Percentiles rank a stretch among this genome's conserved stretches.
phyloP scores from a whole-genome alignment of 2,888 invertebrate genomes.

The Ptilodon capucinus region DNA sequence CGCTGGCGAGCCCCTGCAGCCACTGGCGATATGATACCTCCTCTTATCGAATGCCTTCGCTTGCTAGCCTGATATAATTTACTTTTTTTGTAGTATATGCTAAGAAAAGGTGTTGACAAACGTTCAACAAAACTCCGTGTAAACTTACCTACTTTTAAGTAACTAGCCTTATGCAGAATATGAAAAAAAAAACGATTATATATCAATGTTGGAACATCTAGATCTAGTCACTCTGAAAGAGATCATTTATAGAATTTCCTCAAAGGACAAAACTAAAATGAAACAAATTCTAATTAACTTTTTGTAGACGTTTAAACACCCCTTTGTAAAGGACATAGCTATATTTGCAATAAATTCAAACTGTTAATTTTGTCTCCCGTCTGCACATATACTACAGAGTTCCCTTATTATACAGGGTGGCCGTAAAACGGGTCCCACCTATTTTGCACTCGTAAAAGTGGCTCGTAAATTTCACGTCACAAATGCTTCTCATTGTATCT shows the following conservation, averaged over 20 bases:
- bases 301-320: no score
- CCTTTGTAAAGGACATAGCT: no score
- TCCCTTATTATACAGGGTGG: constrained; percentile 68
- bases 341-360: no score
- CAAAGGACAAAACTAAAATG: no score
- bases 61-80: constrained; percentile 28
- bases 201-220: no score
- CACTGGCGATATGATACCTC: constrained; percentile 22
- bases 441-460: constrained; percentile 77
- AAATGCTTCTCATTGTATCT: constrained; percentile 70
- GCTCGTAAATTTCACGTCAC: constrained; percentile 75
- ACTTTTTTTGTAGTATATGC: constrained; percentile 33
- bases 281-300: no score
- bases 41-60: constrained; percentile 31
- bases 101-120: neutral
- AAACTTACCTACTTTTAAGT: no score
- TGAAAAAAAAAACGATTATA: no score
- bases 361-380: constrained; percentile 16
- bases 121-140: neutral
- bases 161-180: no score
- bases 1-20: constrained; percentile 8
- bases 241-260: no score
- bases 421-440: constrained; percentile 71
- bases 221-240: no score
- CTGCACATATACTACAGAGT: constrained; percentile 35